phyloP scores from a whole-genome alignment of 1,140 invertebrate species.

The Sipha flava region DNA sequence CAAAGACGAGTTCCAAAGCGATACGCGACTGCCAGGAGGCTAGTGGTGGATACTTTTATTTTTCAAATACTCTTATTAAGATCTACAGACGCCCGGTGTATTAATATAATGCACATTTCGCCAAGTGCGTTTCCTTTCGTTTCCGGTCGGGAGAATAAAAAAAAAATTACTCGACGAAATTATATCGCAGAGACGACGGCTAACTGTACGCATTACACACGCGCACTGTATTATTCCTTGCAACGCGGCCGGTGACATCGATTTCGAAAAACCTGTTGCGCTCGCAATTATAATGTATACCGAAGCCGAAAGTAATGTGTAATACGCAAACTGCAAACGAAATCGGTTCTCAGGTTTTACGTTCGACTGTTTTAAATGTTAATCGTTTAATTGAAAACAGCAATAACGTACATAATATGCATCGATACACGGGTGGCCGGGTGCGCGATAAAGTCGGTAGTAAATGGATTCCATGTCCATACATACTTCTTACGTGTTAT shows the following conservation, averaged over 20 bases:
- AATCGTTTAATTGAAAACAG: not conserved
- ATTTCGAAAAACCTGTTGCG: conserved; percentile 1
- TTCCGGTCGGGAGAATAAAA: not conserved
- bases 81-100: not conserved
- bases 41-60: not conserved
- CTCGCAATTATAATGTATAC: not conserved
- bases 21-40: not conserved
- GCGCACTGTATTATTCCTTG: not conserved
- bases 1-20: not conserved
- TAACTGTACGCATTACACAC: not conserved
- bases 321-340: no score
- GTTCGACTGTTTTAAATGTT: not conserved
- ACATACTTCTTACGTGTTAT: no score
- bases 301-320: no score
- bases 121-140: not conserved
- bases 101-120: not conserved
- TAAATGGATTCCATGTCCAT: no score
- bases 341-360: not conserved
- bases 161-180: not conserved
- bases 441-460: no score
- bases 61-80: not conserved
- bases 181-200: not conserved
- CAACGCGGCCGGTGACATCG: not conserved
- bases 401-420: no score
- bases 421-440: no score